Percentiles rank a stretch among this genome's conserved stretches.
Evolutionary conservation across 2,797 vertebrate species (phyloP).

Genomic region (Gobio occitaniae): DNA sequence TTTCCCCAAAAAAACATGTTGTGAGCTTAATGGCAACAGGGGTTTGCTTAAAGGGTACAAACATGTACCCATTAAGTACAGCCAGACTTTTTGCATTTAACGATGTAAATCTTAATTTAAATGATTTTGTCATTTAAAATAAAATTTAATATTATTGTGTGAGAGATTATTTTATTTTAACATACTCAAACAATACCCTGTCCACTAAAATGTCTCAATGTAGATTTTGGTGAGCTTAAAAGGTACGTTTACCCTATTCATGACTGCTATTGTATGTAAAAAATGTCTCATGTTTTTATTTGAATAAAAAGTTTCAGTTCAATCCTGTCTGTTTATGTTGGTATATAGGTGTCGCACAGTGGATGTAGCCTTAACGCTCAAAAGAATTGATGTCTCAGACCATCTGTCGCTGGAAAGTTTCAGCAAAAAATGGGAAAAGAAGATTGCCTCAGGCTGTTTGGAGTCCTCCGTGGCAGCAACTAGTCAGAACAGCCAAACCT

Average conservation of each 20-base stretch:
- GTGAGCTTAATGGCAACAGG: no score
- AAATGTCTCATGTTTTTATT: background rate
- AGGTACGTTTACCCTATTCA: background rate
- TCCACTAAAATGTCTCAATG: no score
- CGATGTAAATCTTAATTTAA: no score
- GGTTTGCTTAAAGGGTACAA: no score
- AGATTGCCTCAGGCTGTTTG: background rate
- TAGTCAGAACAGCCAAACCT: background rate
- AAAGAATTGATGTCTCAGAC: slow-evolving; percentile 29
- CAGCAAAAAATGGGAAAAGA: slow-evolving; percentile 19
- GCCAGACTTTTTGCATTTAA: no score
- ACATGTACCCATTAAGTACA: no score
- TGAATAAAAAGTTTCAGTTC: background rate
- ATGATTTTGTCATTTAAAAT: no score
- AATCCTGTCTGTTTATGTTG: background rate
- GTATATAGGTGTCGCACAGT: slow-evolving; percentile 34
- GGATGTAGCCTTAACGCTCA: slow-evolving; percentile 9
- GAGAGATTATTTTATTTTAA: no score
- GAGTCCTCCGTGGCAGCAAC: background rate
- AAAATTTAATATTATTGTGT: no score
- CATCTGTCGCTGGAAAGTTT: background rate
- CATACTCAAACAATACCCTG: no score
- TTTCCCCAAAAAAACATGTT: no score
- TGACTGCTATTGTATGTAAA: background rate
- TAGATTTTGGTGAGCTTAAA: no score